Conservation (phyloP, 2,888 invertebrate species). For the Tetragnatha montana region DNA sequence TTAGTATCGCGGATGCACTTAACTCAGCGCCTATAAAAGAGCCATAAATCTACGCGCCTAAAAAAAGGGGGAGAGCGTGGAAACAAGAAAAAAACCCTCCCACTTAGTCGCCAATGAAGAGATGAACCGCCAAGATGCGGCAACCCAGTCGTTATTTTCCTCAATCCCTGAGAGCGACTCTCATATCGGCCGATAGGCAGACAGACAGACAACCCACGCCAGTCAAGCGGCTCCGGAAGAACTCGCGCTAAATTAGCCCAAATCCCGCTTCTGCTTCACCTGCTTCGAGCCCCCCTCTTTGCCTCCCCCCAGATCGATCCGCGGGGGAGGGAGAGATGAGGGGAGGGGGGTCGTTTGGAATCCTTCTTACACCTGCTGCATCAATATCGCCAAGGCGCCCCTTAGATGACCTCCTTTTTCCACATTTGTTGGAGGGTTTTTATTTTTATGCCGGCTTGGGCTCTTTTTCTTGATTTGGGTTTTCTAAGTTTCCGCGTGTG, state of each 20-base stretch:
- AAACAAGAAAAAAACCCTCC: neutral
- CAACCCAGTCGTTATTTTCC: slow-evolving; percentile 60
- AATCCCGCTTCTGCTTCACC: slow-evolving; percentile 69
- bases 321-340: slow-evolving; percentile 16
- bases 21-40: slow-evolving; percentile 69
- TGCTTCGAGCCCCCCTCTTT: slow-evolving; percentile 50
- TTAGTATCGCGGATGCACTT: slow-evolving; percentile 66
- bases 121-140: slow-evolving; percentile 50
- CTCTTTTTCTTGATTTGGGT: neutral
- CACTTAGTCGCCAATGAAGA: neutral
- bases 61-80: slow-evolving; percentile 24
- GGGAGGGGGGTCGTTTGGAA: slow-evolving; percentile 49
- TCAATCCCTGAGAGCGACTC: slow-evolving; percentile 69
- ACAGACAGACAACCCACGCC: slow-evolving; percentile 68
- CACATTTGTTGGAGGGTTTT: slow-evolving; percentile 57
- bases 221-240: slow-evolving; percentile 72
- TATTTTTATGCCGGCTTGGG: slow-evolving; percentile 12
- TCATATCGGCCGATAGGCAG: slow-evolving; percentile 70
- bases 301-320: slow-evolving; percentile 32
- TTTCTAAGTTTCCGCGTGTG: slow-evolving; percentile 11
- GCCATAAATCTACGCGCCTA: slow-evolving; percentile 62
- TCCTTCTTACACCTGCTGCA: slow-evolving; percentile 71
- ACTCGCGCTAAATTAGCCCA: slow-evolving; percentile 71
- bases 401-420: slow-evolving; percentile 65
- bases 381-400: slow-evolving; percentile 69